Conservation (phyloP, 2,797 vertebrate genomes). For the Pipistrellus pipistrellus region DNA sequence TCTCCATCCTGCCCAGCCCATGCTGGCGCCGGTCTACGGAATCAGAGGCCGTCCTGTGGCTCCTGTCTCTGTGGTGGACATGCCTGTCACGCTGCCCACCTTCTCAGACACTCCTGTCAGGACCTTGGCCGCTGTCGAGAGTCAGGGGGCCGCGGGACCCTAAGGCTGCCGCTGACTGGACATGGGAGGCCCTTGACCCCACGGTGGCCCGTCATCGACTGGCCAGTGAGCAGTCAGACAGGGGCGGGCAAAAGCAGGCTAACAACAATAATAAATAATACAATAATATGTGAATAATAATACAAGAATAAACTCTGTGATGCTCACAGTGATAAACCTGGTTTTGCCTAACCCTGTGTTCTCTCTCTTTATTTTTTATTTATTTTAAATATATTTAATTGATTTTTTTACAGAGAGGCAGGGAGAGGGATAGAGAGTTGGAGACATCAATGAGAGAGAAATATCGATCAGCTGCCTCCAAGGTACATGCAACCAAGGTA, state of each 20-base stretch:
- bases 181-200: background rate
- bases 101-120: background rate
- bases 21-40: background rate
- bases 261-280: background rate
- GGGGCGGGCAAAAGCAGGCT: background rate
- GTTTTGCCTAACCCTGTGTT: background rate
- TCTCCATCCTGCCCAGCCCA: background rate
- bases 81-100: background rate
- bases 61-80: background rate
- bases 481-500: too few species aligned
- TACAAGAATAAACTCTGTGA: background rate
- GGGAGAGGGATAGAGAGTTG: too few species aligned
- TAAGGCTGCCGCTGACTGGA: background rate
- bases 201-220: fast-evolving
- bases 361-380: background rate
- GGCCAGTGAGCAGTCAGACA: background rate
- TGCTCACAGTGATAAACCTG: too few species aligned
- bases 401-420: too few species aligned
- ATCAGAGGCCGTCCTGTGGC: fast-evolving
- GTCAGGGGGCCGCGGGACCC: fast-evolving
- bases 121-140: background rate
- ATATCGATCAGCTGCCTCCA: too few species aligned
- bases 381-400: too few species aligned
- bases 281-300: background rate
- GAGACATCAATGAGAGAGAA: too few species aligned